These are phyloP conservation scores for Falco punctatus DNA, from an alignment of 2,113 vertebrate species.

Conservation along the genomic window DNA sequence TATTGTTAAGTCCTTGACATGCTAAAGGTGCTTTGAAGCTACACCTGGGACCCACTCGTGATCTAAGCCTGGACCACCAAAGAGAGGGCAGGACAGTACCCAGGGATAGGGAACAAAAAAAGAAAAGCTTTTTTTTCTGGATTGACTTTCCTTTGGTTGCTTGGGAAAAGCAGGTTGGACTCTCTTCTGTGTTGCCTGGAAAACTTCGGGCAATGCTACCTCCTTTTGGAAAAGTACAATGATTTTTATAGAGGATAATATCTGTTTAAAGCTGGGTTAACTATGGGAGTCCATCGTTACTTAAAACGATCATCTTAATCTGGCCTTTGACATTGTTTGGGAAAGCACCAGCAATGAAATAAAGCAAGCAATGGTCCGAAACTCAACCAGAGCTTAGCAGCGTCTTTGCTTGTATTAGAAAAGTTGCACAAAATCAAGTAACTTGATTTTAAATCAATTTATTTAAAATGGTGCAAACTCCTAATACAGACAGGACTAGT, in stretches of 20 bases:
- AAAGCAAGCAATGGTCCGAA: background rate
- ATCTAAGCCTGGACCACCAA: slow-evolving; percentile 5
- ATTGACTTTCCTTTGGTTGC: background rate
- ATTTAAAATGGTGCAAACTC: slow-evolving; percentile 21
- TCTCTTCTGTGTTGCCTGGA: background rate
- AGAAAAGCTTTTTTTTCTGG: background rate
- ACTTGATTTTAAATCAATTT: slow-evolving; percentile 61
- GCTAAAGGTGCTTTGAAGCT: slow-evolving; percentile 20
- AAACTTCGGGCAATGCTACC: background rate
- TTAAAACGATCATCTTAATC: background rate
- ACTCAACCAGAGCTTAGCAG: background rate
- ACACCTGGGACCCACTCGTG: background rate
- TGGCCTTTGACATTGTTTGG: background rate
- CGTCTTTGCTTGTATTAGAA: background rate
- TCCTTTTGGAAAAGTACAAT: background rate
- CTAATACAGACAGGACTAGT: background rate
- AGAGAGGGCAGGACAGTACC: slow-evolving; percentile 9
- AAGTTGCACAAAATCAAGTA: slow-evolving; percentile 17
- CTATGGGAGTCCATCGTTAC: background rate
- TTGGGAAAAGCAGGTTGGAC: background rate
- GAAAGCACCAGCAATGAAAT: background rate
- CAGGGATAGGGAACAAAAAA: background rate
- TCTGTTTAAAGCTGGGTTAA: background rate
- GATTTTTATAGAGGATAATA: background rate
- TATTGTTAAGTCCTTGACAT: slow-evolving; percentile 11